These are phyloP conservation scores for Myotis vivesi DNA, from an alignment of 2,797 vertebrate genomes.

Conservation along the genomic window DNA sequence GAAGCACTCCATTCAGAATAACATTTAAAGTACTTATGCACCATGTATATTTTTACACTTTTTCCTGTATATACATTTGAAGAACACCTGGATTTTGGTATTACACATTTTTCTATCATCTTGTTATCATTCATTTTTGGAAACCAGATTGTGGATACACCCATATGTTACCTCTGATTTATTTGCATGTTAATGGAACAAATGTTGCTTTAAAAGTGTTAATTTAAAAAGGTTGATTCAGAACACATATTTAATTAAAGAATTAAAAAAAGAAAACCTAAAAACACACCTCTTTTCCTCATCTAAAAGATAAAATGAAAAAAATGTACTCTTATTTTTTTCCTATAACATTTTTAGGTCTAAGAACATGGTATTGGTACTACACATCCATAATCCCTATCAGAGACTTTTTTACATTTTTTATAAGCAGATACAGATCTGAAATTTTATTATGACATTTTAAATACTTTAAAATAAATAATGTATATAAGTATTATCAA, in stretches of 20 bases:
- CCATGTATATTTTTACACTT: not conserved
- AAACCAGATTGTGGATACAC: not conserved
- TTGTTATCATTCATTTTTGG: conserved; percentile 29
- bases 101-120: not conserved
- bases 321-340: not conserved
- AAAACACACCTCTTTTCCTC: not conserved
- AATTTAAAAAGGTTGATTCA: not conserved
- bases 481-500: not conserved
- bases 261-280: not conserved
- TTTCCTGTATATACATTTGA: not conserved
- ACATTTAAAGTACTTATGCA: not conserved
- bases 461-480: not conserved
- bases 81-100: not conserved
- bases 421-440: not conserved
- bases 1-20: not conserved
- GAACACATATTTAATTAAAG: not conserved
- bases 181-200: conserved; percentile 51
- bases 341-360: not conserved
- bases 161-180: conserved; percentile 44
- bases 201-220: conserved; percentile 10
- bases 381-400: not conserved
- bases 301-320: not conserved
- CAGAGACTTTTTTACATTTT: not conserved
- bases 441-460: conserved; percentile 30
- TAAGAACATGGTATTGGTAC: not conserved